Percentiles rank a stretch among this genome's conserved stretches.
These are phyloP conservation scores for Hartigia nigra DNA, from an alignment of 2,888 invertebrate genomes.

Conservation along the genomic window DNA sequence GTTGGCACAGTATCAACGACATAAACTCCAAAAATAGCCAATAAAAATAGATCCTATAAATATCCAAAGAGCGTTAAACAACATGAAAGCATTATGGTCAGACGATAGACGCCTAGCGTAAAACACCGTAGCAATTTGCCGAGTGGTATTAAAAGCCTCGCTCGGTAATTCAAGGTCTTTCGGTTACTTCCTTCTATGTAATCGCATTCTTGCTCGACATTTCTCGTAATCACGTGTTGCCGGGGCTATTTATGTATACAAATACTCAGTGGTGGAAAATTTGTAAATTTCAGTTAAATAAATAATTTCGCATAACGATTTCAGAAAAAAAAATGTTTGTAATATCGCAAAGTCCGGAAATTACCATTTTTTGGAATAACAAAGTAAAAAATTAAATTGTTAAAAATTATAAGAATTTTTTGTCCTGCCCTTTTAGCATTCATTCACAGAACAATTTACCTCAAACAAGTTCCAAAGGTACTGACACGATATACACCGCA, in stretches of 20 bases:
- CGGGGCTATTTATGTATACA: neutral
- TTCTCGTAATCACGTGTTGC: neutral
- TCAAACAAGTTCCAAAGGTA: constrained; percentile 33
- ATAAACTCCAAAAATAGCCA: constrained; percentile 8
- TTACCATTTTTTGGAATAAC: neutral
- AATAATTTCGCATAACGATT: neutral
- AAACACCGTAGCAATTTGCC: neutral
- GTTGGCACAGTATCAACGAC: constrained; percentile 5
- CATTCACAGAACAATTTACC: constrained; percentile 22
- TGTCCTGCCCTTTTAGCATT: neutral
- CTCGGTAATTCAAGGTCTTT: neutral
- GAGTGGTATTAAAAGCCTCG: neutral
- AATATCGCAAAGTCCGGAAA: neutral
- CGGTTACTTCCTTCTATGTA: neutral
- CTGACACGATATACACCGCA: constrained; percentile 33
- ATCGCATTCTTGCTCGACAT: neutral
- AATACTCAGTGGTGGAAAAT: neutral
- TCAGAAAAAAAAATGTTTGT: neutral
- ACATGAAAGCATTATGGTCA: neutral
- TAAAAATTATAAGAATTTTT: neutral
- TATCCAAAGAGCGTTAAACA: constrained; percentile 10
- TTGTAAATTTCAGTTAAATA: neutral
- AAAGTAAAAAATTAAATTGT: neutral
- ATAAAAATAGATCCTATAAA: constrained; percentile 21
- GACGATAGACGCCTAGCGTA: neutral